Conservation (phyloP, 2,888 invertebrate species). For the Tridacna gigas region DNA sequence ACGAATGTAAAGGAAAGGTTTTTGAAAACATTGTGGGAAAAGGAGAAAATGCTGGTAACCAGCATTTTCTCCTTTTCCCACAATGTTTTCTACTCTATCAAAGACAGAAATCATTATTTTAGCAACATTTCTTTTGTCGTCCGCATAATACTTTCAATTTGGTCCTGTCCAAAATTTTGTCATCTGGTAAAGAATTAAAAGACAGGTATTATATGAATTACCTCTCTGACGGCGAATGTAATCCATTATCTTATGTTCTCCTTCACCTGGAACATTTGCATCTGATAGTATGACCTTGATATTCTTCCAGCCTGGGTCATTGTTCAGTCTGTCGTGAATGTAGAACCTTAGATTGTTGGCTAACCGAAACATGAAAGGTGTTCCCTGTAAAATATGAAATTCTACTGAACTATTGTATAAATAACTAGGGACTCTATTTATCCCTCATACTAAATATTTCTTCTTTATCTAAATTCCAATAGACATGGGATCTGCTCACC, state of each 20-base stretch:
- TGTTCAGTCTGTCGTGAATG: slow-evolving; percentile 95
- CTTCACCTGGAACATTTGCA: slow-evolving; percentile 92
- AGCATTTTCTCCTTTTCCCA: not conserved
- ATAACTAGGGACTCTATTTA: too few species aligned
- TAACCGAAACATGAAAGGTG: slow-evolving; percentile 97
- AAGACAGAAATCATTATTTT: not conserved
- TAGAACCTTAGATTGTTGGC: slow-evolving; percentile 92
- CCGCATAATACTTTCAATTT: not conserved
- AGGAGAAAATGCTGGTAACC: too few species aligned
- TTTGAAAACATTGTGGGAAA: too few species aligned
- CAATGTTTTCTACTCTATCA: not conserved
- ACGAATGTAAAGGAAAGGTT: too few species aligned
- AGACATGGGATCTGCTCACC: too few species aligned
- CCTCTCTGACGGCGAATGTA: slow-evolving; percentile 97
- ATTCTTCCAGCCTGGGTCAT: slow-evolving; percentile 96
- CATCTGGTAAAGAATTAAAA: not conserved
- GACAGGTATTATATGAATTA: slow-evolving; percentile 77
- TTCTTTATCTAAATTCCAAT: too few species aligned
- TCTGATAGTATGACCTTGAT: slow-evolving; percentile 98
- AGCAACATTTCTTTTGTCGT: not conserved
- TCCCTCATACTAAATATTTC: too few species aligned
- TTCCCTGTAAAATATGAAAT: slow-evolving; percentile 88
- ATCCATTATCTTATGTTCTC: slow-evolving; percentile 99
- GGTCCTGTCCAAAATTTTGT: too few species aligned
- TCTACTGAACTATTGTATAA: too few species aligned